phyloP scores from a whole-genome alignment of 2,888 invertebrate species.

The Chrysotoxum bicinctum region DNA sequence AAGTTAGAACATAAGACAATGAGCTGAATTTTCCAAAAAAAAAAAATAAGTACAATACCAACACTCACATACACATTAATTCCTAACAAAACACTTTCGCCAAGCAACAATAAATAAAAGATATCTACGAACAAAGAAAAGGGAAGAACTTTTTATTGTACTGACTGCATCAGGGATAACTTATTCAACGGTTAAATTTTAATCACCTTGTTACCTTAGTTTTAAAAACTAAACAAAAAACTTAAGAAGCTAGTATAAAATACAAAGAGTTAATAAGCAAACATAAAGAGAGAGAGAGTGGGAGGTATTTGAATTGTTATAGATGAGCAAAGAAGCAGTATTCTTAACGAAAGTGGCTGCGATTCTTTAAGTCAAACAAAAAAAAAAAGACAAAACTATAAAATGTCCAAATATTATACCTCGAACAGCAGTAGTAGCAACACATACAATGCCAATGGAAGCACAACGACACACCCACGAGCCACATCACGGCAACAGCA shows the following conservation, averaged over 20 bases:
- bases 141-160: constrained; percentile 49
- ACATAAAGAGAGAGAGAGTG: constrained; percentile 28
- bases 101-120: constrained; percentile 37
- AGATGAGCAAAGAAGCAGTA: constrained; percentile 43
- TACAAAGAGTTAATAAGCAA: constrained; percentile 67
- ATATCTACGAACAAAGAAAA: constrained; percentile 35
- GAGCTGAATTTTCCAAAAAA: constrained; percentile 68
- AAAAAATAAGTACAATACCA: constrained; percentile 67
- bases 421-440: constrained; percentile 69
- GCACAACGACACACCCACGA: constrained; percentile 73
- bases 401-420: constrained; percentile 71
- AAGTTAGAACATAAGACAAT: constrained; percentile 80
- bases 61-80: constrained; percentile 58
- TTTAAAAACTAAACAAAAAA: constrained; percentile 68
- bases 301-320: constrained; percentile 16
- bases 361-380: constrained; percentile 14
- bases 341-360: constrained; percentile 43
- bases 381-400: constrained; percentile 9
- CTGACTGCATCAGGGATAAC: constrained; percentile 68
- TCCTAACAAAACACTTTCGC: constrained; percentile 39
- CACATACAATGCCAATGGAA: constrained; percentile 72
- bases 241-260: constrained; percentile 70
- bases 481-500: constrained; percentile 69
- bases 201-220: constrained; percentile 72
- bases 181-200: constrained; percentile 59